These are phyloP conservation scores for Triops longicaudatus DNA, from an alignment of 1,140 invertebrate genomes.

Conservation along the genomic window DNA sequence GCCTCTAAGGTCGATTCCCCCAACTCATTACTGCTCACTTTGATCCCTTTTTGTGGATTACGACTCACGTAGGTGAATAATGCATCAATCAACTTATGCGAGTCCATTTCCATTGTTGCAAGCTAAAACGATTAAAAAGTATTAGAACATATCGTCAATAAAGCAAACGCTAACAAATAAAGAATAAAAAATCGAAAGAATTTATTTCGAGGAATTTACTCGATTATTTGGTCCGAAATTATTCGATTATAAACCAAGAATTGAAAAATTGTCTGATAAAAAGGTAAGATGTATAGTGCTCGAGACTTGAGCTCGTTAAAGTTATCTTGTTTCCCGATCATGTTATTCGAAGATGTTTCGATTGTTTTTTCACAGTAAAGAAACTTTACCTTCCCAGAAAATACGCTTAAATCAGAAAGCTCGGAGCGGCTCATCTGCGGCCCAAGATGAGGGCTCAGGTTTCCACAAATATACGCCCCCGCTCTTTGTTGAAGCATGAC, in stretches of 20 bases:
- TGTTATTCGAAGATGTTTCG: no score
- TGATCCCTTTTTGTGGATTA: constrained; percentile 6
- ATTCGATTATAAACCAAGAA: no score
- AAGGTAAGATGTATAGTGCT: no score
- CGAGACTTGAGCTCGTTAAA: no score
- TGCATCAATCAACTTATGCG: not conserved
- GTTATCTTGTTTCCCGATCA: no score
- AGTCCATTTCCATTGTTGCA: not conserved
- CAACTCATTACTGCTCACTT: not conserved
- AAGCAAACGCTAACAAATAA: no score
- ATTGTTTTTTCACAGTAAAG: not conserved
- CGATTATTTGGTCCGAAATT: no score
- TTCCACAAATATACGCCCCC: not conserved
- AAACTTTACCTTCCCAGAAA: not conserved
- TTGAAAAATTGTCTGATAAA: no score
- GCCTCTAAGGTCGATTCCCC: not conserved
- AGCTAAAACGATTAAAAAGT: not conserved
- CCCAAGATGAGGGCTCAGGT: not conserved
- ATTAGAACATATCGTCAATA: no score
- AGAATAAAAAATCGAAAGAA: no score
- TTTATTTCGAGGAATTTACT: no score
- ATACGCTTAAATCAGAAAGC: not conserved
- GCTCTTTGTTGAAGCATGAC: not conserved
- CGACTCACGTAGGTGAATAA: not conserved
- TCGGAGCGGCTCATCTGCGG: not conserved